Evolutionary conservation across 2,888 invertebrate species (phyloP).

Genomic region (Teleogryllus oceanicus): DNA sequence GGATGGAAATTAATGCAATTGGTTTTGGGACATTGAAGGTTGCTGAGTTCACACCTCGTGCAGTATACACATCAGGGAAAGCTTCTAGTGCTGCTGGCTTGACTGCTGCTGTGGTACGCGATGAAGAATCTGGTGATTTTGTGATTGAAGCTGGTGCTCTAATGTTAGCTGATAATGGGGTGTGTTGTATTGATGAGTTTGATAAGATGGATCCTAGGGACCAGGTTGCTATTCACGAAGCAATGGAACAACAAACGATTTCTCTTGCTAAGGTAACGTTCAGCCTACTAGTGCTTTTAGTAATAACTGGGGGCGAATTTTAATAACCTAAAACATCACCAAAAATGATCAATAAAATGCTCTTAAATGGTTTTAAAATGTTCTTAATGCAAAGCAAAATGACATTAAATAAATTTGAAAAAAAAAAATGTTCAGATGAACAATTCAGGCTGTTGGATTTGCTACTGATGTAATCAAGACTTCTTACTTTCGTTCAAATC

Average conservation of each 20-base stretch:
- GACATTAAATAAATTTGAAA: too few species aligned
- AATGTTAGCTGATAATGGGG: slow-evolving; percentile 98
- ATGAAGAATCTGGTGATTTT: slow-evolving; percentile 97
- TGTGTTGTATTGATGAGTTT: slow-evolving; percentile 99
- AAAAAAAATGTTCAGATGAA: too few species aligned
- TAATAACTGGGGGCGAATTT: too few species aligned
- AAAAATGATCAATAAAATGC: too few species aligned
- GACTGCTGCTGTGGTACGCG: slow-evolving; percentile 96
- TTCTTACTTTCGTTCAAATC: too few species aligned
- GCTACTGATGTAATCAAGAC: too few species aligned
- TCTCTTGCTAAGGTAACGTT: slow-evolving; percentile 82
- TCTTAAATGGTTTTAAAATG: too few species aligned
- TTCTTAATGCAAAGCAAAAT: too few species aligned
- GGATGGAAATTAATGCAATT: too few species aligned
- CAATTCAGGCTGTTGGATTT: too few species aligned
- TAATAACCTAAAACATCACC: too few species aligned
- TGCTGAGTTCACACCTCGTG: slow-evolving; percentile 90
- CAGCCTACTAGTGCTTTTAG: too few species aligned
- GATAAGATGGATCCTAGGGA: slow-evolving; percentile 98
- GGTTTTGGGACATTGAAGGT: slow-evolving; percentile 46
- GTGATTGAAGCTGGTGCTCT: slow-evolving; percentile 98
- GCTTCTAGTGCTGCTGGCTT: slow-evolving; percentile 97
- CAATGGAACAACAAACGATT: slow-evolving; percentile 99
- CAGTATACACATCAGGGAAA: slow-evolving; percentile 98
- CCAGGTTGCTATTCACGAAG: slow-evolving; percentile 99